These are phyloP conservation scores for Helicoverpa armigera DNA, from an alignment of 1,140 invertebrate genomes.

Conservation along the genomic window DNA sequence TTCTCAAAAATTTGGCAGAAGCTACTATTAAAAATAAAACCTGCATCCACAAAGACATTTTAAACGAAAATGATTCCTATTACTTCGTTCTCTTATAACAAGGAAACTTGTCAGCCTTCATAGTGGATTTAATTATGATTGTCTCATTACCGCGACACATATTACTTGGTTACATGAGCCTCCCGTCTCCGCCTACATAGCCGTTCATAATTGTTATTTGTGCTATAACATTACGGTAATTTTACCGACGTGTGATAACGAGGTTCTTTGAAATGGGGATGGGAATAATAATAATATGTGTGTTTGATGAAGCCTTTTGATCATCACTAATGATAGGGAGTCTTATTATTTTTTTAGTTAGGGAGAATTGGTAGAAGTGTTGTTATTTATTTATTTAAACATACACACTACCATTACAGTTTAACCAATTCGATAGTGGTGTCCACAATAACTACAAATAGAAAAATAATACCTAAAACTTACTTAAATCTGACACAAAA, in stretches of 20 bases:
- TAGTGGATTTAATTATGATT: slow-evolving; percentile 30
- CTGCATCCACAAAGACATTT: background rate
- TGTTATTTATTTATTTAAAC: background rate
- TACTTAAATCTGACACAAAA: too few relatives aligned
- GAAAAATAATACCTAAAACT: too few relatives aligned
- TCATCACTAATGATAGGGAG: background rate
- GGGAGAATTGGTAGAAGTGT: too few relatives aligned
- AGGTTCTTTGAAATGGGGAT: slow-evolving; percentile 15
- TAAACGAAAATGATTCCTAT: background rate
- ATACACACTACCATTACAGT: too few relatives aligned
- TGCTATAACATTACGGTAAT: background rate
- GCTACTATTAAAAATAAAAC: too few relatives aligned
- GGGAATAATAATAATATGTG: background rate
- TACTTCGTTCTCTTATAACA: background rate
- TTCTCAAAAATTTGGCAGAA: too few relatives aligned
- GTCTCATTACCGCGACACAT: slow-evolving; percentile 19
- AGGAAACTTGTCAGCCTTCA: background rate
- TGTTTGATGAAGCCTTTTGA: background rate
- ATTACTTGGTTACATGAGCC: slow-evolving; percentile 9
- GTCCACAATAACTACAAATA: too few relatives aligned
- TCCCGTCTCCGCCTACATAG: background rate
- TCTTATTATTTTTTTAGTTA: background rate
- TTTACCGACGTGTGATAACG: background rate
- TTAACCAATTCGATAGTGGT: too few relatives aligned
- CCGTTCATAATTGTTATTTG: slow-evolving; percentile 16